Base-by-base conservation (phyloP, 2,888 invertebrate species). In the Cryptops parisi region DNA sequence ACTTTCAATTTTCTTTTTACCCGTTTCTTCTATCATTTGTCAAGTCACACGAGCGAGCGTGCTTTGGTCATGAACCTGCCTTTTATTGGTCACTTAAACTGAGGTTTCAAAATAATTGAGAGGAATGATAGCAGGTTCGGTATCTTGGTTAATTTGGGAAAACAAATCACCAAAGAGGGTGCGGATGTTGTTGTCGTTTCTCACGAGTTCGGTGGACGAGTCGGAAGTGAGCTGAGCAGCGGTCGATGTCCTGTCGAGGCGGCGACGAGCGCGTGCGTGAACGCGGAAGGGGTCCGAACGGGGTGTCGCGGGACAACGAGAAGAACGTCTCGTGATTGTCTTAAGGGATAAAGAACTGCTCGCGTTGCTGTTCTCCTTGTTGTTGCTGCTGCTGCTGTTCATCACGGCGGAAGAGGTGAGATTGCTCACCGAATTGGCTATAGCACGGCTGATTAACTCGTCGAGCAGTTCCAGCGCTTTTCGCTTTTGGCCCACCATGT, bases 81-180 rank as follows among this genome's bases (percentile, higher is more conserved):
- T n/a, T n/a, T n/a, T n/a, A n/a, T n/a, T n/a, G n/a, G n/a, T n/a
- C n/a, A n/a, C n/a, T 46, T 21, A 51, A 15, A 51, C 51, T 9
- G 43, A 51, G 21, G 51, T 51, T 15, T 51, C 51, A 19, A 46
- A 51, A 43, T 51, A 51, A 5, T 40, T 41, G 23, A 51, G 24
- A 23, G 41, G 51, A 24, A 51, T 51, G 19, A 51, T 51, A n/a
- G 23, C 43, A 19, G 25, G 41, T 43, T 51, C 51, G n/a, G n/a
- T n/a, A 9, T 41, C 41, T 2, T 41, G 41, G 3, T 19, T 26
- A 6, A 26, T n/a, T 43, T 51, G 51, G 1, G 21, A 21, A 21
- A 51, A 51, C 25, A 51, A 43, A 39, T 49, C 33, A 15, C 49
- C 49, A 49, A 49, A 38, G 12, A 51, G 26, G 21, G 23, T 23